Base-by-base conservation (phyloP, 2,797 vertebrate genomes). In the Amazona finschi region DNA sequence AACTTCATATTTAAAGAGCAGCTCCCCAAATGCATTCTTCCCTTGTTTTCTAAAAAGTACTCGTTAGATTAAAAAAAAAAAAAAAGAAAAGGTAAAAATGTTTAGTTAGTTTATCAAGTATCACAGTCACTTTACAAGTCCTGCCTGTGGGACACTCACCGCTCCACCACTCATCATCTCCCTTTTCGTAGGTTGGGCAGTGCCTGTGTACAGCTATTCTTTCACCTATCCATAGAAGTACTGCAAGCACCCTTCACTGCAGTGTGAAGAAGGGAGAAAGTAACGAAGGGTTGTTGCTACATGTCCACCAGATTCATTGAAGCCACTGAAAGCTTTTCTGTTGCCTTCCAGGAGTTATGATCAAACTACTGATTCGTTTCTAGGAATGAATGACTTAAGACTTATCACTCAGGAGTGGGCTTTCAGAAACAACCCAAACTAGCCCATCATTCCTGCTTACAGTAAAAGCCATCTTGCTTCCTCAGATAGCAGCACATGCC, bases 351-450 rank as follows among this genome's bases (percentile, higher is more conserved):
- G n/a, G 31, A 64, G 20, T 20, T 61, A 33, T 0, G 4, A 25
- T 96, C 93, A 94, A 94, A 85, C 5, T 60, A 82, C 85, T 93
- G 88, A 78, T 79, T 57, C 70, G 60, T 96, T 94, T 89, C 66
- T 71, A 49, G 8, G 44, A 70, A 73, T 30, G 6, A 70, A 33
- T 76, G 78, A 84, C 78, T 36, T 19, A n/a, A 83, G 77, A 78
- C 58, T 15, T 30, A 43, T 43, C 52, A 57, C 74, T 50, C 30
- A 33, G 22, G 33, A 70, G 18, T 1, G 3, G 20, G 39, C 31
- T 89, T 87, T 74, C 61, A n/a, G 41, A 89, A 94, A 18, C 17
- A 67, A 38, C 13, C 12, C 24, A 38, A 19, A 80, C 4, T 8
- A 65, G 20, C 8, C 14, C 14, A n/a, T 43, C n/a, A 58, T 30